Evolutionary conservation across 1,140 invertebrate genomes (phyloP).

Genomic region (Aphis craccivora): DNA sequence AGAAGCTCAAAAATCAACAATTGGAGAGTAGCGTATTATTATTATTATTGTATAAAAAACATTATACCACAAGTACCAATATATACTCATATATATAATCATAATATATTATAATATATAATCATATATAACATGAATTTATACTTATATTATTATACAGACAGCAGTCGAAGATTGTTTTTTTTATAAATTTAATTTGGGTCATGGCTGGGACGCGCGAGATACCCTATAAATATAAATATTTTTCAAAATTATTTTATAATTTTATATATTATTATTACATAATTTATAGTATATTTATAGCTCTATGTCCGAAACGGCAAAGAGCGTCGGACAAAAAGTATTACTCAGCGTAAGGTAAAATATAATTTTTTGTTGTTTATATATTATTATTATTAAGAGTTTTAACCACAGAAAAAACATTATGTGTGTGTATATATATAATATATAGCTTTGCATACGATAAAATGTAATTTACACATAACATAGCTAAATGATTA

Average conservation of each 20-base stretch:
- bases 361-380: not conserved
- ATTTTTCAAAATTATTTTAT: not conserved
- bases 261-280: not conserved
- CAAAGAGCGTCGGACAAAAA: not conserved
- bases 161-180: constrained; percentile 40
- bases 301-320: not conserved
- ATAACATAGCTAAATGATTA: constrained; percentile 16
- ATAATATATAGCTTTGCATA: not conserved
- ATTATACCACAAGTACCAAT: not conserved
- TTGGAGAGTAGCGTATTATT: not conserved
- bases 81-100: no score
- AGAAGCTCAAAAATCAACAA: not conserved
- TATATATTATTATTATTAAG: constrained; percentile 10
- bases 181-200: not conserved
- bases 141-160: not conserved
- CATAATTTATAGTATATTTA: not conserved
- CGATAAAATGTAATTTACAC: not conserved
- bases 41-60: not conserved
- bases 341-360: not conserved
- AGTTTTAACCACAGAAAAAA: constrained; percentile 20
- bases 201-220: not conserved
- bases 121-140: not conserved
- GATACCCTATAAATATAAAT: not conserved
- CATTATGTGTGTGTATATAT: not conserved
- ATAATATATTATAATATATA: no score